These are phyloP conservation scores for Onychomys leucogaster DNA, from an alignment of 2,797 vertebrate species.

Conservation along the genomic window DNA sequence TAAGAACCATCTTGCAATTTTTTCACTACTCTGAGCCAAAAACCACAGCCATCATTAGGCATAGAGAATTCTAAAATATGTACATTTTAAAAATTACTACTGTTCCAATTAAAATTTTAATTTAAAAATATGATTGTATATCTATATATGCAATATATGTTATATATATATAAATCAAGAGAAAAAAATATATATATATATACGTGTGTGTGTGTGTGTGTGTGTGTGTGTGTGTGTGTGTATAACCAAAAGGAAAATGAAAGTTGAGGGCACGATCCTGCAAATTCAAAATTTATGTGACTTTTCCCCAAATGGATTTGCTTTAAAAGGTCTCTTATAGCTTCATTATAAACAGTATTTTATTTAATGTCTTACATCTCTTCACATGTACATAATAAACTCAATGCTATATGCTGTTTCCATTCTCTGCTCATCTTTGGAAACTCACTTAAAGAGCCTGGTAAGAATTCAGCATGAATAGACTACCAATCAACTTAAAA, in stretches of 20 bases:
- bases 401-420: too few relatives aligned
- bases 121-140: too few relatives aligned
- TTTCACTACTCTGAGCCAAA: neutral
- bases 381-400: neutral
- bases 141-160: too few relatives aligned
- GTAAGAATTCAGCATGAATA: neutral
- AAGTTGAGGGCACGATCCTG: neutral
- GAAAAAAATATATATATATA: neutral
- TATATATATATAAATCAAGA: too few relatives aligned
- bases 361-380: neutral
- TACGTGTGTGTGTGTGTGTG: too few relatives aligned
- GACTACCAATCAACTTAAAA: slow-evolving; percentile 21
- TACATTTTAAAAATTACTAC: too few relatives aligned
- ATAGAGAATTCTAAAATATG: neutral
- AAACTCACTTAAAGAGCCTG: too few relatives aligned
- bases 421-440: too few relatives aligned
- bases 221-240: too few relatives aligned
- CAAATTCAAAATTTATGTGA: neutral
- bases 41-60: slow-evolving; percentile 36
- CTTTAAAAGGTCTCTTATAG: slow-evolving; percentile 33
- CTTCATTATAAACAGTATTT: neutral
- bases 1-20: too few relatives aligned
- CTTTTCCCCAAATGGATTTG: slow-evolving; percentile 4
- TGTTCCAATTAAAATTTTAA: too few relatives aligned
- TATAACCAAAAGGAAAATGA: neutral